Evolutionary conservation across 2,888 invertebrate species (phyloP).

Genomic region (Operophtera brumata): DNA sequence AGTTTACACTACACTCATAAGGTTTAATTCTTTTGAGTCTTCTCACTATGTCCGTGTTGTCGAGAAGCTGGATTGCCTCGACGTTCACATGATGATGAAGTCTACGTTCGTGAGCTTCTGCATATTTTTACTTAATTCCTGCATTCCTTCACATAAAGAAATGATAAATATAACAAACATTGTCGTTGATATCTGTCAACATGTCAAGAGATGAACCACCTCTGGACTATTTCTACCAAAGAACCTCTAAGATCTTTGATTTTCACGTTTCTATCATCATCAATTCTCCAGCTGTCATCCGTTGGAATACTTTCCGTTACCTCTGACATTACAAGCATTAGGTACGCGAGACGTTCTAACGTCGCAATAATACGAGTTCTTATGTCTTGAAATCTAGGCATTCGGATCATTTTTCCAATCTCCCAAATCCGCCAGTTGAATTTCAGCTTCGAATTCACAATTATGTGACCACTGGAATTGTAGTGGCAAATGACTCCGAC

Average conservation of each 20-base stretch:
- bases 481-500: too few relatives aligned
- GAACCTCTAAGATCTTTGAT: too few relatives aligned
- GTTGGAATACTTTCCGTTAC: not conserved
- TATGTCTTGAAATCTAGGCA: not conserved
- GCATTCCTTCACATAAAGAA: too few relatives aligned
- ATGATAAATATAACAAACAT: not conserved
- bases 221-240: not conserved
- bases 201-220: slow-evolving; percentile 1
- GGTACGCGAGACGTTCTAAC: not conserved
- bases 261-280: not conserved
- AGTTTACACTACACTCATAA: too few relatives aligned
- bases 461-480: too few relatives aligned
- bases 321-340: not conserved
- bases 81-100: too few relatives aligned
- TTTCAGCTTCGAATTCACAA: too few relatives aligned
- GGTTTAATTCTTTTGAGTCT: too few relatives aligned
- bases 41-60: too few relatives aligned
- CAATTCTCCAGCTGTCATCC: slow-evolving; percentile 9
- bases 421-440: not conserved
- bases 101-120: too few relatives aligned
- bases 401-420: not conserved
- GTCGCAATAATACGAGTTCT: not conserved
- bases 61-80: too few relatives aligned
- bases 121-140: too few relatives aligned
- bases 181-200: not conserved